Evolutionary conservation across 2,113 vertebrate genomes (phyloP).

Genomic region (Maccullochella peelii): DNA sequence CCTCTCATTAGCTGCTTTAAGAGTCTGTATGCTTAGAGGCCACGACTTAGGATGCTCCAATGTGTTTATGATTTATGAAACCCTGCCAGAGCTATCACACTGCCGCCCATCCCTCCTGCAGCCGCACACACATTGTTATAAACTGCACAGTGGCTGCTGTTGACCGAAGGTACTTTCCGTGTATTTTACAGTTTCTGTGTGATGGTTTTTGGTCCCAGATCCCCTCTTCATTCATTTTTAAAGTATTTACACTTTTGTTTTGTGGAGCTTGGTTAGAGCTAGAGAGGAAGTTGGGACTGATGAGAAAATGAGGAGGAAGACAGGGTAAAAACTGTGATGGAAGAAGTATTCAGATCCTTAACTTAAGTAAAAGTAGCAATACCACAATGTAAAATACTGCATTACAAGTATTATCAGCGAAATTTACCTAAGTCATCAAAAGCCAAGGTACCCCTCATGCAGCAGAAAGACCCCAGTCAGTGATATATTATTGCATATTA

Average conservation of each 20-base stretch:
- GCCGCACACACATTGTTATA: constrained; percentile 8
- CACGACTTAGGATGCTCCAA: constrained; percentile 17
- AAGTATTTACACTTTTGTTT: background rate
- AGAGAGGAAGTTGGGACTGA: background rate
- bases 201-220: background rate
- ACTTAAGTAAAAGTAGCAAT: background rate
- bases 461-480: background rate
- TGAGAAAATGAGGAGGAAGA: background rate
- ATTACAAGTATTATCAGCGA: background rate
- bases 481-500: background rate
- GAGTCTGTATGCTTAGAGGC: constrained; percentile 47
- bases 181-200: constrained; percentile 5
- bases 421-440: background rate
- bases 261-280: background rate
- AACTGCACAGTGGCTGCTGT: constrained; percentile 20
- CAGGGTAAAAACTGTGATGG: too few species aligned
- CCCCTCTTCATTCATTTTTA: constrained; percentile 7
- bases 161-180: constrained; percentile 20
- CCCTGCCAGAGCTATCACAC: constrained; percentile 40
- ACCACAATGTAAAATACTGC: background rate
- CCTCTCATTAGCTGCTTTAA: constrained; percentile 62
- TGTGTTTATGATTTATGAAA: constrained; percentile 54
- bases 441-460: background rate
- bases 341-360: background rate
- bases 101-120: constrained; percentile 7